These are phyloP conservation scores for Kryptolebias marmoratus DNA, from an alignment of 2,113 vertebrate species.

Conservation along the genomic window DNA sequence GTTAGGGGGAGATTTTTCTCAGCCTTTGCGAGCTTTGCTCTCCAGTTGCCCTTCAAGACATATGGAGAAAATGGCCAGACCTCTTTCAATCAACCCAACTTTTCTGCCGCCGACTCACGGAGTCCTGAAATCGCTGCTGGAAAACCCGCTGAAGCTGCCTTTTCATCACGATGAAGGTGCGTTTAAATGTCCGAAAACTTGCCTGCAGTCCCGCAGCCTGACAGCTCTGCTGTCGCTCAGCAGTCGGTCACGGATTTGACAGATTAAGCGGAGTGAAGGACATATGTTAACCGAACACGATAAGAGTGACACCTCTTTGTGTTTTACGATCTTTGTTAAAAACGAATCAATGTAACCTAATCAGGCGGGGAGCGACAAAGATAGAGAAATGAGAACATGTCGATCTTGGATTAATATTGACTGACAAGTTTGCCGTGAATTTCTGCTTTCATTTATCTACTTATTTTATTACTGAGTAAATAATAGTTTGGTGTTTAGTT, in stretches of 20 bases:
- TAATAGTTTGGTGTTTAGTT: neutral
- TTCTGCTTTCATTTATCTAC: neutral
- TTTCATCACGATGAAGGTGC: constrained; percentile 94
- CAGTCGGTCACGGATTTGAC: constrained; percentile 14
- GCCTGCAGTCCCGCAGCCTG: neutral
- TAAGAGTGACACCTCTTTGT: neutral
- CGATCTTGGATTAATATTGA: neutral
- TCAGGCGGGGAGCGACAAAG: neutral
- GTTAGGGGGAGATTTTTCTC: constrained; percentile 2
- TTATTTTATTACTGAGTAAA: neutral
- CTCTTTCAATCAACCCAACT: constrained; percentile 86
- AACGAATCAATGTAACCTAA: neutral
- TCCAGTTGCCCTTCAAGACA: constrained; percentile 43
- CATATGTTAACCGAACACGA: neutral
- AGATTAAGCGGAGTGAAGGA: neutral
- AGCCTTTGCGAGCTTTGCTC: constrained; percentile 34
- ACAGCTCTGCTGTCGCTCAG: neutral
- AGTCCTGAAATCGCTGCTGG: constrained; percentile 96
- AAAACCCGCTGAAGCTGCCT: constrained; percentile 95
- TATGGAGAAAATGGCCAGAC: constrained; percentile 93
- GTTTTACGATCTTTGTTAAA: constrained; percentile 11
- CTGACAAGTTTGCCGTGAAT: constrained; percentile 17
- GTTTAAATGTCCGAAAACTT: neutral
- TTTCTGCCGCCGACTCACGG: constrained; percentile 95
- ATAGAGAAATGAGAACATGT: neutral